A percentile compares a stretch with the other conserved stretches of the same genome.
These are phyloP conservation scores for Rhegmatorhina hoffmannsi DNA, from an alignment of 2,113 vertebrate genomes.

Conservation along the genomic window DNA sequence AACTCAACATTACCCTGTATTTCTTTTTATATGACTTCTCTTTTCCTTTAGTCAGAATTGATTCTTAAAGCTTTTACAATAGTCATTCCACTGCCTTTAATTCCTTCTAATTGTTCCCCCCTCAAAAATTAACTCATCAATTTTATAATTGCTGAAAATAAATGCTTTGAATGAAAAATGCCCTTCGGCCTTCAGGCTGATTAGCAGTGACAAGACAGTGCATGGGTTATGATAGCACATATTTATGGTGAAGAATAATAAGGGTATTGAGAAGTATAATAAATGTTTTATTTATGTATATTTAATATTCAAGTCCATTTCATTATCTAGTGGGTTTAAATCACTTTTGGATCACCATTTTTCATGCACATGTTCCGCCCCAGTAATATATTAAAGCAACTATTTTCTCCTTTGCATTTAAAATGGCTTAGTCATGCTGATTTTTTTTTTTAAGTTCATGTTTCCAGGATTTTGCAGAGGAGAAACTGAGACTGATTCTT, in stretches of 20 bases:
- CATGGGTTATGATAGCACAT: conserved; percentile 79
- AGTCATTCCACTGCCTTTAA: conserved; percentile 53
- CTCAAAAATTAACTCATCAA: conserved; percentile 46
- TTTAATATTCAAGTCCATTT: conserved; percentile 75
- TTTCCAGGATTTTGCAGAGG: conserved; percentile 45
- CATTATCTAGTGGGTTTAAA: conserved; percentile 74
- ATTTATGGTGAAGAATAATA: conserved; percentile 69
- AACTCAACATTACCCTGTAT: conserved; percentile 60
- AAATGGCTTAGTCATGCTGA: conserved; percentile 68
- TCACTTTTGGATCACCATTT: conserved; percentile 50
- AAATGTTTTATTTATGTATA: conserved; percentile 76
- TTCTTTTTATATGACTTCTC: conserved; percentile 48
- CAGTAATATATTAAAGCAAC: conserved; percentile 59
- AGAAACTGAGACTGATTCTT: background rate
- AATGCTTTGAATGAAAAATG: conserved; percentile 68
- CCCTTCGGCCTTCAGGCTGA: conserved; percentile 76
- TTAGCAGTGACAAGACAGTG: conserved; percentile 82
- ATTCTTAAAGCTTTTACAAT: conserved; percentile 58
- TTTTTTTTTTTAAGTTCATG: conserved; percentile 22
- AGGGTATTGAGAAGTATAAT: conserved; percentile 64
- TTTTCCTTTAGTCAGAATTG: conserved; percentile 64
- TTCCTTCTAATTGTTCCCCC: conserved; percentile 63
- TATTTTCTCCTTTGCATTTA: conserved; percentile 57
- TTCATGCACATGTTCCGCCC: conserved; percentile 13
- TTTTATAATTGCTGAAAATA: conserved; percentile 18